Base-by-base conservation (phyloP, 1,140 invertebrate genomes). In the Glossosoma conforme region DNA sequence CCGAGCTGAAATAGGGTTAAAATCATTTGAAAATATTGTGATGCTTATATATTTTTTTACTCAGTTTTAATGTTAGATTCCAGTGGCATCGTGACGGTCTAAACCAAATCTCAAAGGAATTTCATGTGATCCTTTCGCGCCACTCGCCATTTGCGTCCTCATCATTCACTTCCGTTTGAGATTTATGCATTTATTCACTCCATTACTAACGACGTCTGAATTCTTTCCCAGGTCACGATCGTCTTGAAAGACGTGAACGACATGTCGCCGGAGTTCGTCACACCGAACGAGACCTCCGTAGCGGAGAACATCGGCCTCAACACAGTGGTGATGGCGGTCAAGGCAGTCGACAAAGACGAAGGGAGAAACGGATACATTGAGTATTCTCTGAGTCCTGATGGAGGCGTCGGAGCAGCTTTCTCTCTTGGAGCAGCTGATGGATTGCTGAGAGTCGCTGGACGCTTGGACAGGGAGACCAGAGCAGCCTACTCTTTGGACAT, bases 201-300 rank as follows among this genome's bases (percentile, higher is more conserved):
- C n/a, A n/a, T n/a, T n/a, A n/a, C n/a, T n/a, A n/a, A n/a, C n/a
- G n/a, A 37, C 2, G 22, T 54, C 21, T 49, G 4, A 5, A 33
- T 44, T 55, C 55, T 58, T 60, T 71, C 72, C 24, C 72, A 93
- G 87, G 89, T 97, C 25, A 91, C 82, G 15, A 84, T 98, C 52
- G 80, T 85, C 43, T 70, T 97, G 30, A 82, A 90, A 65, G 94
- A 97, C 70, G 87, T 97, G 14, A 98, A 98, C 72, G 95, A 99
- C 68, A 85, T 92, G 77, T 80, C 89, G 10, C 95, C 96, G 0
- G 82, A 87, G 63, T 98, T 98, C 70, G 80, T 92, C 56, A 85
- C 87, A 5, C 76, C 86, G 1, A 90, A 87, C 59, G 80, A 83
- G 61, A 89, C 88, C 4, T 70, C 79, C 13, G 81, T 93, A 9